Evolutionary conservation across 1,140 invertebrate species (phyloP), one percentile per base, ranked within the genome.

Genomic region (Drosophila punjabiensis): DNA sequence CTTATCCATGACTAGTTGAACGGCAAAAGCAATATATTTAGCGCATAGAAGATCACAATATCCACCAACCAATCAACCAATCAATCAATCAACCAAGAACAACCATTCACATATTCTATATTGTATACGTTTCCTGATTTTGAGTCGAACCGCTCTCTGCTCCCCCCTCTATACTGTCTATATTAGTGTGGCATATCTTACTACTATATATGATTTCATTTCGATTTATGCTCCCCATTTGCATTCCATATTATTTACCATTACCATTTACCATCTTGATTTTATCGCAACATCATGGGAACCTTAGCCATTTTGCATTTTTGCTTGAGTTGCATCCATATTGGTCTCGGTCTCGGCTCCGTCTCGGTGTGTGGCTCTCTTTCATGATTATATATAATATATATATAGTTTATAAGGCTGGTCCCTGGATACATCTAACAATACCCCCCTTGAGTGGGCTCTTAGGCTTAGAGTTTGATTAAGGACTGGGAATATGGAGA

Each of bases 261-360:
- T 37, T 37, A 56, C 33, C 35, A 63, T 47, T 79, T 73, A 50
- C 7, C 64, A 45, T 64, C 30, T 67, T 43, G 37, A 75, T 74
- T 76, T 67, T 45, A 33, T 41, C 43, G 37, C 67, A 41, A 30
- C n/a, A 41, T 32, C 20, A 56, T 37, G 63, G 39, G 47, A 58
- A 33, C 20, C 43, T 20, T 61, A 14, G 14, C 33, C 64, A 78
- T 86, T 81, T 85, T 86, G 78, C 82, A 85, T 81, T 74, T 85
- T 65, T 65, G 83, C 74, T 86, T 85, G 60, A 85, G 82, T 85
- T 85, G 79, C 74, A 67, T 76, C 30, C 35, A 53, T 33, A 33
- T 18, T 37, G 66, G 66, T 60, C 8, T 37, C 53, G 55, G 55
- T 56, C 28, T n/a, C 48, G 61, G 43, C 61, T 43, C 35, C 58